Evolutionary conservation across 1,140 invertebrate genomes (phyloP).

Genomic region (Odontomachus brunneus): DNA sequence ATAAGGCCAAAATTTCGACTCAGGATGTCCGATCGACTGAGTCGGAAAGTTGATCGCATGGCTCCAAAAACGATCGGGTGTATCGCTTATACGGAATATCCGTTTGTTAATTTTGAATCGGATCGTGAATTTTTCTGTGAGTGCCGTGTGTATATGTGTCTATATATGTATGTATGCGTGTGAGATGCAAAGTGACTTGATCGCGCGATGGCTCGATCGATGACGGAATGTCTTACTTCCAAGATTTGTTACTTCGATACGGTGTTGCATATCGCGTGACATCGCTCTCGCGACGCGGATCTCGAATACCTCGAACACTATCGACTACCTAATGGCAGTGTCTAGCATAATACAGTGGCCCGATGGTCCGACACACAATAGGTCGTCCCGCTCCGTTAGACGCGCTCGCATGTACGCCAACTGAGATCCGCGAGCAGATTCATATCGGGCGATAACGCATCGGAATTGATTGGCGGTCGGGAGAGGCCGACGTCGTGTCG

Average conservation of each 20-base stretch:
- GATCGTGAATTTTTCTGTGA: no score
- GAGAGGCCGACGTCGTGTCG: neutral
- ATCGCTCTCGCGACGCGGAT: conserved; percentile 7
- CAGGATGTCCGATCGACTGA: no score
- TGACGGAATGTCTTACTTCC: neutral
- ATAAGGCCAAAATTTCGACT: no score
- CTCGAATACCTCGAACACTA: conserved; percentile 14
- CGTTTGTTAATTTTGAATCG: no score
- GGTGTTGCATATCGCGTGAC: neutral
- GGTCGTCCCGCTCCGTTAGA: conserved; percentile 38
- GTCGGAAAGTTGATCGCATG: no score
- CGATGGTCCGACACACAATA: conserved; percentile 43
- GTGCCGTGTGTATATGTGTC: no score
- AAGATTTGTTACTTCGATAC: conserved; percentile 18
- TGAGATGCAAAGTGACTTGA: neutral
- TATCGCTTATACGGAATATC: no score
- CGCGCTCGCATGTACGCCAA: neutral
- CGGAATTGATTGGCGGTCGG: neutral
- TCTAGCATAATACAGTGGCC: conserved; percentile 12
- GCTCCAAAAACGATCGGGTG: no score
- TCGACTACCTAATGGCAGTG: conserved; percentile 23
- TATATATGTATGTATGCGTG: no score
- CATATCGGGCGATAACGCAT: neutral
- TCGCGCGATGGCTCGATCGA: neutral
- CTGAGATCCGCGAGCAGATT: neutral